A percentile compares a stretch with the other conserved stretches of the same genome.
Conservation (phyloP, 2,797 vertebrate species). For the Cossypha heuglini region DNA sequence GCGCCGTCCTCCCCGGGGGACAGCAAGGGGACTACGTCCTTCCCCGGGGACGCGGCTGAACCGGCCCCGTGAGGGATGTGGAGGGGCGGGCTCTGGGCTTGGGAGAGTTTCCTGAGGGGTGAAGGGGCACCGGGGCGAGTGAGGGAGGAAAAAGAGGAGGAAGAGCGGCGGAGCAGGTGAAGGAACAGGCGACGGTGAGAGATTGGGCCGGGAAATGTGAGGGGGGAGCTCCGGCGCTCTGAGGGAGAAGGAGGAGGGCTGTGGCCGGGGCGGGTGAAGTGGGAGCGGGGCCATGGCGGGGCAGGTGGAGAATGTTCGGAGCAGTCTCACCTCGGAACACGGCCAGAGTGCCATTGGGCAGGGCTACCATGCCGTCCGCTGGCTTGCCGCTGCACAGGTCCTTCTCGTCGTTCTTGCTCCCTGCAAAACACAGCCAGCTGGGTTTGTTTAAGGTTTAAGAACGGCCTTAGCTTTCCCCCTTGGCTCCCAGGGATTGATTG, state of each 20-base stretch:
- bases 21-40: background rate
- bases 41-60: background rate
- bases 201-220: no score
- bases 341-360: conserved; percentile 88
- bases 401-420: conserved; percentile 71
- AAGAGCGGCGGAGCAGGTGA: background rate
- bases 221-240: background rate
- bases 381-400: conserved; percentile 89
- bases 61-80: accelerated
- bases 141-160: background rate
- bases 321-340: conserved; percentile 87
- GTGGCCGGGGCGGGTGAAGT: background rate
- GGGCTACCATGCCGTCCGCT: conserved; percentile 82
- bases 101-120: background rate
- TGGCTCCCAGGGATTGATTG: background rate
- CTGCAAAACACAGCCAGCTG: background rate
- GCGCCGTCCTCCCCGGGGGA: background rate
- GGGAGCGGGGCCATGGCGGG: background rate
- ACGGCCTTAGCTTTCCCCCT: accelerated
- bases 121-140: background rate
- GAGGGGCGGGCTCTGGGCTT: accelerated
- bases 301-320: no score
- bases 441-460: background rate
- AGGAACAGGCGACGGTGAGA: no score
- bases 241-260: background rate